These are phyloP conservation scores for Austrolebias charrua DNA, from an alignment of 2,797 vertebrate genomes.

Conservation along the genomic window DNA sequence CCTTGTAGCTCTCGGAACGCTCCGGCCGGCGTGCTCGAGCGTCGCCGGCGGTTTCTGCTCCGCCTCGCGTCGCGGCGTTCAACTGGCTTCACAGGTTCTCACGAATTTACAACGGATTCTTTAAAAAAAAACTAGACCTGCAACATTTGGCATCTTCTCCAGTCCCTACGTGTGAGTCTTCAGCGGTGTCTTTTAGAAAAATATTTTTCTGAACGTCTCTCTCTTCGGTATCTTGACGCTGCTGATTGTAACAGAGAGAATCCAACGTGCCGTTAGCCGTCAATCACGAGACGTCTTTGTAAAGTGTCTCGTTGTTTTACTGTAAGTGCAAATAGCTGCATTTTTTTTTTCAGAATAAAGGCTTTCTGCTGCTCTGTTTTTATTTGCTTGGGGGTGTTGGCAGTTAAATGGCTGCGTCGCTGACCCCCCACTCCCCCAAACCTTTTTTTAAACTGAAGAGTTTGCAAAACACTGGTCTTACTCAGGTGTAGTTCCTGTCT, in stretches of 20 bases:
- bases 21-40: slow-evolving; percentile 4
- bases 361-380: slow-evolving; percentile 38
- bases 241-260: slow-evolving; percentile 72
- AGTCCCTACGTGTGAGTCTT: slow-evolving; percentile 62
- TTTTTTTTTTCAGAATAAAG: slow-evolving; percentile 5
- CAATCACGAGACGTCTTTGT: slow-evolving; percentile 43
- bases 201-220: slow-evolving; percentile 57
- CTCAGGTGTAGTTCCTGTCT: slow-evolving; percentile 47
- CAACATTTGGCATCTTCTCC: slow-evolving; percentile 82
- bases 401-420: slow-evolving; percentile 32
- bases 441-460: slow-evolving; percentile 16
- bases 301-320: slow-evolving; percentile 64
- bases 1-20: slow-evolving; percentile 14
- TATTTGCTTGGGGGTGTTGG: slow-evolving; percentile 15
- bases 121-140: slow-evolving; percentile 80
- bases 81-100: slow-evolving; percentile 48
- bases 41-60: slow-evolving; percentile 16
- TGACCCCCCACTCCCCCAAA: neutral
- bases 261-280: slow-evolving; percentile 40
- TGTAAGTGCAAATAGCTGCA: slow-evolving; percentile 72
- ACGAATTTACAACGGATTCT: slow-evolving; percentile 63
- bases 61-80: slow-evolving; percentile 10
- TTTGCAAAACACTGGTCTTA: slow-evolving; percentile 41
- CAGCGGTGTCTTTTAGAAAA: slow-evolving; percentile 75
- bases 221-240: slow-evolving; percentile 49